Evolutionary conservation across 2,797 vertebrate genomes (phyloP).

Genomic region (Tokudaia muenninki): DNA sequence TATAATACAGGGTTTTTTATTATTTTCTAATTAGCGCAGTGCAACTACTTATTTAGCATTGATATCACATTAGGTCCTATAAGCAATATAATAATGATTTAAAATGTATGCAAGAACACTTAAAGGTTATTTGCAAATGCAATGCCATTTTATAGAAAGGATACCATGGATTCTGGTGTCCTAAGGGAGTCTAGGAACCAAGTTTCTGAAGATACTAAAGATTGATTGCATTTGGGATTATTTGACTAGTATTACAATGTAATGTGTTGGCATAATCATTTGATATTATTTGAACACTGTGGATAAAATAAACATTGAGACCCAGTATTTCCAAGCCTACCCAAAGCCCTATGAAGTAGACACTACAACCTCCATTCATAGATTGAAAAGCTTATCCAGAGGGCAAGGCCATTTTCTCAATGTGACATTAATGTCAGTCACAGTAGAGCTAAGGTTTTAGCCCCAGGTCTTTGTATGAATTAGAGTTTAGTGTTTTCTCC

Average conservation of each 20-base stretch:
- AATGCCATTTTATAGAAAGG: neutral
- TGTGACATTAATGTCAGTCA: neutral
- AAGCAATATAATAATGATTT: neutral
- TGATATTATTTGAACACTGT: neutral
- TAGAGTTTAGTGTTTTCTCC: neutral
- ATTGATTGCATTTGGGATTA: neutral
- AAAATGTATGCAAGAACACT: neutral
- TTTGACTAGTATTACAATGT: neutral
- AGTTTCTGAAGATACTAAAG: neutral
- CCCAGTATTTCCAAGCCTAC: neutral
- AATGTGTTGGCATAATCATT: neutral
- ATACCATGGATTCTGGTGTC: neutral
- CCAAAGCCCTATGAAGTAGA: too few species aligned
- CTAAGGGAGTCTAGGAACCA: neutral
- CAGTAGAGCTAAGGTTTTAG: neutral
- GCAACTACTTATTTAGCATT: neutral
- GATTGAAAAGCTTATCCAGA: neutral
- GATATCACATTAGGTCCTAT: neutral
- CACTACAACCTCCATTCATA: neutral
- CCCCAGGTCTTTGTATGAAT: neutral
- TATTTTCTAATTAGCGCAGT: neutral
- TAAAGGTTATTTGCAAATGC: neutral
- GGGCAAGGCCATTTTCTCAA: neutral
- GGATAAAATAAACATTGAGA: neutral
- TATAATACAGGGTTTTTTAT: neutral